Percentiles rank a stretch among this genome's conserved stretches.
phyloP scores from a whole-genome alignment of 2,888 invertebrate genomes.

The Dioctria rufipes region DNA sequence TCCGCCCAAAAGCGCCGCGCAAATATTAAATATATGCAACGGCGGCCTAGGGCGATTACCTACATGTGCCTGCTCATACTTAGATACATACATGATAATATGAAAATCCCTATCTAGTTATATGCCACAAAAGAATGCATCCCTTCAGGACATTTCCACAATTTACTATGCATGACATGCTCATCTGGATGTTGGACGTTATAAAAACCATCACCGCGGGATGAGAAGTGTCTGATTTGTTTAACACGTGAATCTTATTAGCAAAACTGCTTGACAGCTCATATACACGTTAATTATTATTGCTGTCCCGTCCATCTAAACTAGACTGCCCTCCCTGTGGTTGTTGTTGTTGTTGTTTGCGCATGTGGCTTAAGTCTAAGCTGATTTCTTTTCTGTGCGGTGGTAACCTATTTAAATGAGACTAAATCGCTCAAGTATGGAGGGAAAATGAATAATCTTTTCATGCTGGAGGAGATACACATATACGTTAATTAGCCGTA shows the following conservation, averaged over 20 bases:
- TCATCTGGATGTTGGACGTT: background rate
- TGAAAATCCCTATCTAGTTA: no score
- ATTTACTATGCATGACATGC: background rate
- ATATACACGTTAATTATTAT: conserved; percentile 26
- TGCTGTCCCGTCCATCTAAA: no score
- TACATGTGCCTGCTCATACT: background rate
- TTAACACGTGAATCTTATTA: conserved; percentile 46
- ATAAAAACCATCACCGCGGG: conserved; percentile 3
- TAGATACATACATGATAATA: background rate
- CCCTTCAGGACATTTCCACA: conserved; percentile 27
- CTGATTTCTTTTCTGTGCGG: no score
- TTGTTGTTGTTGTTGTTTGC: no score
- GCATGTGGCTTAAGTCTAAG: no score
- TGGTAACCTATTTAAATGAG: no score
- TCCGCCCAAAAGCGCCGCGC: conserved; percentile 9
- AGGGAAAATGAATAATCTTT: no score
- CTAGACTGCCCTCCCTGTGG: no score
- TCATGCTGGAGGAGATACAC: no score
- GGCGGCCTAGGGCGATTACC: background rate
- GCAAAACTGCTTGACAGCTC: conserved; percentile 21
- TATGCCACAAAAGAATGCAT: background rate
- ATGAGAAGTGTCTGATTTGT: conserved; percentile 29
- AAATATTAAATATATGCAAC: background rate
- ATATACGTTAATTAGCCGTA: no score
- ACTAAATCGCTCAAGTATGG: no score